A percentile compares a stretch with the other conserved stretches of the same genome.
Evolutionary conservation across 2,888 invertebrate species (phyloP).

Genomic region (Tetranychus truncatus): DNA sequence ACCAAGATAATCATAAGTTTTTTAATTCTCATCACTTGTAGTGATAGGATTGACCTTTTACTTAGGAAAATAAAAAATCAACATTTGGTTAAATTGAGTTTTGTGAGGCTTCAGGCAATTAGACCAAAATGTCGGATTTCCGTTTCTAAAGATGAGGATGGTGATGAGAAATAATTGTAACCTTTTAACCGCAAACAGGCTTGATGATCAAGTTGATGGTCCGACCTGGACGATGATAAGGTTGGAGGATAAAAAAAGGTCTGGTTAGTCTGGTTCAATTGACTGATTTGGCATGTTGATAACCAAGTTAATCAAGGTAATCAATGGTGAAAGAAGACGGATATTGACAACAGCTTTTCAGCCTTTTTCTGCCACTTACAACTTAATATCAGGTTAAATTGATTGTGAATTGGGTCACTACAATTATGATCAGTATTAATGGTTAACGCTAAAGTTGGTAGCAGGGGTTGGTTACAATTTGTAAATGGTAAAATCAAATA

Average conservation of each 20-base stretch:
- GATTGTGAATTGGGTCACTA: background rate
- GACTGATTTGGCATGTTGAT: background rate
- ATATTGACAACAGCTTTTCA: background rate
- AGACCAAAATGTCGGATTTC: constrained; percentile 1
- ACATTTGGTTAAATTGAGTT: background rate
- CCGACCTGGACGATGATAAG: background rate
- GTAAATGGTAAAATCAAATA: too few relatives aligned
- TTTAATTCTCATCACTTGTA: background rate
- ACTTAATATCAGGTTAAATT: background rate
- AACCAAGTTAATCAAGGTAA: constrained; percentile 1
- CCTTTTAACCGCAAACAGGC: background rate
- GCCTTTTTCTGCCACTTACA: background rate
- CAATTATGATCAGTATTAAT: background rate
- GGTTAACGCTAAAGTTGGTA: background rate
- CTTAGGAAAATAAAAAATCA: background rate
- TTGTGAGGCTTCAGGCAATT: background rate
- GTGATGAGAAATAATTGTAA: background rate
- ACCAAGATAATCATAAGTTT: background rate
- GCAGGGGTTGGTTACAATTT: too few relatives aligned
- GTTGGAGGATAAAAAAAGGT: background rate
- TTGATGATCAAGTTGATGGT: background rate
- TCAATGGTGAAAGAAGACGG: background rate
- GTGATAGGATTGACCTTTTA: background rate
- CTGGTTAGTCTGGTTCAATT: background rate
- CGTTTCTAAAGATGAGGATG: background rate